Evolutionary conservation across 2,888 invertebrate genomes (phyloP), one percentile per base, ranked within the genome.

Genomic region (Cremastinae sp.): DNA sequence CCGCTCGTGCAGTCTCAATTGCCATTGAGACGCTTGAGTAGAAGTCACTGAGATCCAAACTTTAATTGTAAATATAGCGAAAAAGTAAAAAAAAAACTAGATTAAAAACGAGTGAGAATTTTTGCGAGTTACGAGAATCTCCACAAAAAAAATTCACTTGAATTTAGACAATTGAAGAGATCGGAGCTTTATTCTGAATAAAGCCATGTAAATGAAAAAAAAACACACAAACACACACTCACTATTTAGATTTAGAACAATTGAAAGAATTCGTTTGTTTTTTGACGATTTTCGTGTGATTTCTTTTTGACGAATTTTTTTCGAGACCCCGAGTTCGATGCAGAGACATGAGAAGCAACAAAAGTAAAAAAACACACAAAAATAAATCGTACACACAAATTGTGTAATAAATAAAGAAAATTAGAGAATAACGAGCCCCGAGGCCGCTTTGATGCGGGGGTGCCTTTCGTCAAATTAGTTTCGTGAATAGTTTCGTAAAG

Each of bases 391-490:
- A 45, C 36, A 36, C 49, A 36, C 36, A 49, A 49, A 16, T 9
- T 38, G 56, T 58, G 62, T 16, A 45, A 72, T 61, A 56, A 66
- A 75, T 71, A 62, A 62, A 64, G 43, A 28, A 28, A 28, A 62
- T 62, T 68, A 22, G 58, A 61, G 58, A 73, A 59, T 59, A 69
- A 72, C 43, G 45, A 64, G 72, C 58, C 72, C 68, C 68, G 64
- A 78, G 66, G 74, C 78, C 74, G 73, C 74, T 69, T 73, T 75
- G 78, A 79, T 74, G 74, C 72, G 78, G 28, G 28, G 79, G 78
- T 80, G 80, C 80, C 80, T 80, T 80, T 71, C 75, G 70, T 75
- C 75, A 62, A 72, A 49, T 75, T 73, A 72, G 65, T 3, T 5
- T 3, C 28, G n/a, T 28, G 2, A 28, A 28, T 28, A 28, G n/a